A percentile compares a stretch with the other conserved stretches of the same genome.
Conservation (phyloP, 2,888 invertebrate species). For the Ariolimax columbianus region DNA sequence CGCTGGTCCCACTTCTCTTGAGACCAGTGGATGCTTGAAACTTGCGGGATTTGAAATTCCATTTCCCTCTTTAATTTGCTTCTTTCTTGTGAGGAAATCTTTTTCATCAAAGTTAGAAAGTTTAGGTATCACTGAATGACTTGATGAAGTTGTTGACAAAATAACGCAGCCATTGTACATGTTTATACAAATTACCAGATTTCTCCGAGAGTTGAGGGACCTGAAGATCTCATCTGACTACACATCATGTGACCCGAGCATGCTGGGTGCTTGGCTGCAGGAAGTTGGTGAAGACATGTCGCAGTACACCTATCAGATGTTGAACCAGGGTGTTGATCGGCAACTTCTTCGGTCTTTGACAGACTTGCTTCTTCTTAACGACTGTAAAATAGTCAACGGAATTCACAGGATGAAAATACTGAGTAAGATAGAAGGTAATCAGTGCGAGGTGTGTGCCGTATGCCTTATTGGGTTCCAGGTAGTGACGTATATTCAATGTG, state of each 20-base stretch:
- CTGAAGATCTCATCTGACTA: conserved; percentile 98
- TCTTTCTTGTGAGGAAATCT: no score
- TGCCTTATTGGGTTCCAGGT: no score
- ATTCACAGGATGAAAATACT: conserved; percentile 95
- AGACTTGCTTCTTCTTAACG: conserved; percentile 93
- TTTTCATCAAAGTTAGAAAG: no score
- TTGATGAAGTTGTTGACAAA: no score
- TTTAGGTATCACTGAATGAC: no score
- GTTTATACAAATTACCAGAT: conserved; percentile 80
- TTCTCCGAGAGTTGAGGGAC: conserved; percentile 93
- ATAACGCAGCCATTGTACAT: no score
- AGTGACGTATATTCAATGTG: no score
- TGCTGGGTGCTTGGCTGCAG: conserved; percentile 84
- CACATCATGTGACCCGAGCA: conserved; percentile 94
- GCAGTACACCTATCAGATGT: conserved; percentile 97
- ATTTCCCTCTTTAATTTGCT: no score
- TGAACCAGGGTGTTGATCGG: conserved; percentile 96
- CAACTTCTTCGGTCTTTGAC: conserved; percentile 88
- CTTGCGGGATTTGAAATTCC: no score
- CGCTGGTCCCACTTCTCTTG: no score
- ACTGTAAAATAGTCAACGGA: conserved; percentile 95
- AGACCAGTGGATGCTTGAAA: no score
- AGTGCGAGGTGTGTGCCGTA: neutral
- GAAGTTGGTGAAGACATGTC: conserved; percentile 92
- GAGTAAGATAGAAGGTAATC: conserved; percentile 88